Evolutionary conservation across 2,113 vertebrate species (phyloP), one percentile per base, ranked within the genome.

Genomic region (Sapajus apella): DNA sequence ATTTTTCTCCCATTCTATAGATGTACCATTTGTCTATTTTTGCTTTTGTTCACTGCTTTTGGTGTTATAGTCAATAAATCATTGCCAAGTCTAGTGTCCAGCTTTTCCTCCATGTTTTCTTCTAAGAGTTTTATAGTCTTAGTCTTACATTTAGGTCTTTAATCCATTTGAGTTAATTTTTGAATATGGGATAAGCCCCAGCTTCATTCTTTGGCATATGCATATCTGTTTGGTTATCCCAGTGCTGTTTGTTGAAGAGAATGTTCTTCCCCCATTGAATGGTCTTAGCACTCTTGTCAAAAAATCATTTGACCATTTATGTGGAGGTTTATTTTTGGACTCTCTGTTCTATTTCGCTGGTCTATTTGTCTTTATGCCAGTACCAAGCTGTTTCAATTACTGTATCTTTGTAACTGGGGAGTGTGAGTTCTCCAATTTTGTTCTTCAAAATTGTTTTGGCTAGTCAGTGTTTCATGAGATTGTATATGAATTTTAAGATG

Each of bases 131-230:
- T 92, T 76, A 66, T 58, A 77, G 58, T 68, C 88, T 75, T 68
- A 92, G 17, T 87, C 30, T 92, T 95, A 87, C 30, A 75, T 76
- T 95, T 96, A 90, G 25, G 50, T 85, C 45, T 90, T 56, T 96
- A 66, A 88, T 83, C 47, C 37, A 56, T 82, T 87, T 66, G 35
- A 92, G 30, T 64, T 95, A 35, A 87, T 55, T 75, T 89, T 68
- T 55, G 35, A 45, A 27, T 92, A 12, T 47, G 43, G 32, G 35
- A 40, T 81, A 81, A 81, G 50, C 50, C 30, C 56, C 66, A 95
- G n/a, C 30, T 64, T 91, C n/a, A 30, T 92, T 92, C 35, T 89
- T 82, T 76, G 88, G 55, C 30, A 75, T 73, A 12, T 76, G 18
- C 32, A n/a, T 92, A 76, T 35, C 16, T 56, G 25, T 85, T 84